These are phyloP conservation scores for Endotricha flammealis DNA, from an alignment of 2,888 invertebrate species.

Conservation along the genomic window DNA sequence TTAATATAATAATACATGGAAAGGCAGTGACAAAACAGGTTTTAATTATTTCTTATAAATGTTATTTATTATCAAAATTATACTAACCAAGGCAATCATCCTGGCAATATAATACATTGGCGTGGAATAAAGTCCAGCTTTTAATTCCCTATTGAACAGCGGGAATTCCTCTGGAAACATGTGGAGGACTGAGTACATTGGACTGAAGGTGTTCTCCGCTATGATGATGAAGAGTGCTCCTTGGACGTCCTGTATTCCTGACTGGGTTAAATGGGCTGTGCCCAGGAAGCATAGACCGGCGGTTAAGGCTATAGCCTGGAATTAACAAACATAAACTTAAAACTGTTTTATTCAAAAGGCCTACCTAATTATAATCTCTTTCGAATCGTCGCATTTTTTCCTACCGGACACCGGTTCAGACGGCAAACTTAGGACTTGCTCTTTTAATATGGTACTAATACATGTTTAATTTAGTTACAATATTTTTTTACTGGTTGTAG, in stretches of 20 bases:
- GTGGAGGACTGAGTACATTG: slow-evolving; percentile 93
- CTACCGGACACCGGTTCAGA: too few species aligned
- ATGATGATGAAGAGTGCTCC: slow-evolving; percentile 93
- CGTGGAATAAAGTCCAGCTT: slow-evolving; percentile 89
- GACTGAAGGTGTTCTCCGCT: slow-evolving; percentile 93
- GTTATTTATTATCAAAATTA: not conserved
- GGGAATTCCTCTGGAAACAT: slow-evolving; percentile 90
- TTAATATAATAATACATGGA: too few species aligned
- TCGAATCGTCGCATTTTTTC: too few species aligned
- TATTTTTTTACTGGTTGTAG: not conserved
- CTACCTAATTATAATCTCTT: too few species aligned
- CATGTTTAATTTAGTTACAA: not conserved
- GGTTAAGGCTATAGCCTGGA: slow-evolving; percentile 83
- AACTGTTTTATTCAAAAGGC: too few species aligned
- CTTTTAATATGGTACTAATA: not conserved
- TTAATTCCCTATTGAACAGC: slow-evolving; percentile 87
- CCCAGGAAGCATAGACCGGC: slow-evolving; percentile 92
- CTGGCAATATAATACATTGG: slow-evolving; percentile 89
- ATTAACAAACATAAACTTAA: too few species aligned
- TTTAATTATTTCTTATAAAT: too few species aligned
- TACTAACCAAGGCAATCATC: slow-evolving; percentile 85
- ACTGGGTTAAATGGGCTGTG: slow-evolving; percentile 83
- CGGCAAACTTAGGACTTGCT: too few species aligned
- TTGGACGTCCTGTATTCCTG: slow-evolving; percentile 91
- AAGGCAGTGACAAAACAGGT: too few species aligned